Base-by-base conservation (phyloP, 2,113 vertebrate genomes). In the Sterrhoptilus dennistouni region DNA sequence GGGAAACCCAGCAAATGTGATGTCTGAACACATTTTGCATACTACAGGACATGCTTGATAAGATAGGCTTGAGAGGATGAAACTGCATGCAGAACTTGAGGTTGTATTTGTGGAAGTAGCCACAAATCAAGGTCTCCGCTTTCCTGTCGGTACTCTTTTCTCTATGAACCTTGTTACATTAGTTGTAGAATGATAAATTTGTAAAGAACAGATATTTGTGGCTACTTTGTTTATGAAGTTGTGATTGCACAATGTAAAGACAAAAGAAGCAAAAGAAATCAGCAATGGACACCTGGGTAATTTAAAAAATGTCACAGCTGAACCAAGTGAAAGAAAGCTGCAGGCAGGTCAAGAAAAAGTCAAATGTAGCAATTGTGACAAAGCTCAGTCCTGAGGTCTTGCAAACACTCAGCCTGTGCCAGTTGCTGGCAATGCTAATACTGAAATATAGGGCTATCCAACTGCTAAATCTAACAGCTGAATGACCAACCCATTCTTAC, bases 161-260 rank as follows among this genome's bases (percentile, higher is more conserved):
- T 59, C 8, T 42, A 2, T 5, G 5, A 2, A 14, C 2, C 0
- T 44, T 14, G 1, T 59, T 75, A 9, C 2, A 15, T 36, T 56
- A n/a, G 22, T 12, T 40, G 19, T 31, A 70, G 40, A 65, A 69
- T 17, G 7, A 77, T 12, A 19, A 54, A 44, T n/a, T 69, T 82
- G 24, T 16, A 38, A 56, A 52, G 13, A 85, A 47, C 20, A 85
- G 19, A 61, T 61, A 12, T 70, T 87, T 69, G 20, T 69, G 45
- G 31, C 7, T 27, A 23, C 18, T 82, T 25, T 35, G 47, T 21
- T 33, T 17, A 14, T 50, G 38, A 68, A 66, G 7, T 23, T 56
- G 14, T 65, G 45, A 44, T 52, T 75, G 12, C 68, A 45, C 20
- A 31, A 42, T 27, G n/a, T 21, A 36, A 64, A 35, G 24, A 24